phyloP scores from a whole-genome alignment of 2,888 invertebrate genomes.

The Epinotia demarniana region DNA sequence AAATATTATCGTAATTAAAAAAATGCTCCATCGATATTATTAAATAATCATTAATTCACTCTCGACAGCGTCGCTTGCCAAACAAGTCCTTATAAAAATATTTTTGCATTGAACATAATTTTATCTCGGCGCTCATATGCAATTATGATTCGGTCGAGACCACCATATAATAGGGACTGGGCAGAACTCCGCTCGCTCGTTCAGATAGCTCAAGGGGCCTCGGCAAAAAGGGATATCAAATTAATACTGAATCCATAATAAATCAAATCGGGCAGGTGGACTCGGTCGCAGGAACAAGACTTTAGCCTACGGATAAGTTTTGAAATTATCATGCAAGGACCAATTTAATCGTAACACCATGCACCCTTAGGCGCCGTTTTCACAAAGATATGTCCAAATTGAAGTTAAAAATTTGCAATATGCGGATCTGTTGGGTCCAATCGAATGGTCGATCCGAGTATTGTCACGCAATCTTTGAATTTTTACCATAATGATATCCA shows the following conservation, averaged over 20 bases:
- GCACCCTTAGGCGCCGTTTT: conserved; percentile 33
- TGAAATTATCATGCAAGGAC: conserved; percentile 73
- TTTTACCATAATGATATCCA: conserved; percentile 24
- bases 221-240: conserved; percentile 84
- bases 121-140: conserved; percentile 78
- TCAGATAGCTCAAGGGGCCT: conserved; percentile 81
- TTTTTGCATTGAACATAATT: conserved; percentile 71
- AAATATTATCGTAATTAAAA: conserved; percentile 18
- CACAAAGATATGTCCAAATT: conserved; percentile 50
- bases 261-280: conserved; percentile 84
- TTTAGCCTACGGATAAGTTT: conserved; percentile 80
- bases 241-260: conserved; percentile 85
- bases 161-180: conserved; percentile 79
- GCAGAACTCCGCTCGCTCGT: conserved; percentile 71
- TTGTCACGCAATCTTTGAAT: conserved; percentile 58
- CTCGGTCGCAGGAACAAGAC: conserved; percentile 72
- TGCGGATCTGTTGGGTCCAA: conserved; percentile 58
- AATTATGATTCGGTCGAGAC: conserved; percentile 81
- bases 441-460: conserved; percentile 52
- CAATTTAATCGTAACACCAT: conserved; percentile 56
- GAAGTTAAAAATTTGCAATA: conserved; percentile 64
- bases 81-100: conserved; percentile 46
- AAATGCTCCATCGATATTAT: conserved; percentile 21
- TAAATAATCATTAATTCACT: conserved; percentile 36
- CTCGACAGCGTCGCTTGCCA: conserved; percentile 38